Conservation (phyloP, 2,888 invertebrate species). For the Microplitis manilae region DNA sequence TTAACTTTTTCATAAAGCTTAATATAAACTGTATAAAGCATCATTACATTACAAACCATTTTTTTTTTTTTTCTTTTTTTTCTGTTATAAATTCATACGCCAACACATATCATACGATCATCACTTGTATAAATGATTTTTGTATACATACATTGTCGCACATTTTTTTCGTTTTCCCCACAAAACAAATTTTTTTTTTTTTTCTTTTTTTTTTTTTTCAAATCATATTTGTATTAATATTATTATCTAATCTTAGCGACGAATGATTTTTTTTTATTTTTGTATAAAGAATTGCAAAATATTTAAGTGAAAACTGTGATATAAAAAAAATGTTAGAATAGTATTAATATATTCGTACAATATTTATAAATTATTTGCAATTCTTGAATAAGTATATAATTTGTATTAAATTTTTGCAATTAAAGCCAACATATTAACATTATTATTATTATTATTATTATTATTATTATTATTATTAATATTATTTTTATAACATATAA, state of each 20-base stretch:
- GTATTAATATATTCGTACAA: slow-evolving; percentile 12
- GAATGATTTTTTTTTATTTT: slow-evolving; percentile 35
- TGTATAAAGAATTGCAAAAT: slow-evolving; percentile 2
- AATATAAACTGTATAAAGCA: slow-evolving; percentile 71
- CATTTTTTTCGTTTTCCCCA: slow-evolving; percentile 31
- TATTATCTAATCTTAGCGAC: slow-evolving; percentile 47
- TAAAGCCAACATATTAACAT: slow-evolving; percentile 51
- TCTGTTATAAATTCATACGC: slow-evolving; percentile 38
- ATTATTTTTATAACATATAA: slow-evolving; percentile 38
- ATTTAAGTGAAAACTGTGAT: not conserved
- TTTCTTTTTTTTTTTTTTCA: slow-evolving; percentile 17
- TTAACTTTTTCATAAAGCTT: slow-evolving; percentile 61
- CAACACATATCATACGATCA: slow-evolving; percentile 35
- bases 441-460: slow-evolving; percentile 45
- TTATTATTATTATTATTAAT: slow-evolving; percentile 43
- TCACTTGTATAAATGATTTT: slow-evolving; percentile 36
- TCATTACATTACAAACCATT: slow-evolving; percentile 58
- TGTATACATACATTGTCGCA: slow-evolving; percentile 44
- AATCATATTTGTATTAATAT: not conserved
- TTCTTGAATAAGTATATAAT: slow-evolving; percentile 24
- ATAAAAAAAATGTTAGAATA: slow-evolving; percentile 12
- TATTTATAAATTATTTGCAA: slow-evolving; percentile 25
- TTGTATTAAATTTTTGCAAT: slow-evolving; percentile 48
- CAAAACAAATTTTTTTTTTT: slow-evolving; percentile 9
- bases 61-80: slow-evolving; percentile 26